Percentiles rank a stretch among this genome's conserved stretches.
These are phyloP conservation scores for Cylindroiulus punctatus DNA, from an alignment of 2,888 invertebrate genomes.

Conservation along the genomic window DNA sequence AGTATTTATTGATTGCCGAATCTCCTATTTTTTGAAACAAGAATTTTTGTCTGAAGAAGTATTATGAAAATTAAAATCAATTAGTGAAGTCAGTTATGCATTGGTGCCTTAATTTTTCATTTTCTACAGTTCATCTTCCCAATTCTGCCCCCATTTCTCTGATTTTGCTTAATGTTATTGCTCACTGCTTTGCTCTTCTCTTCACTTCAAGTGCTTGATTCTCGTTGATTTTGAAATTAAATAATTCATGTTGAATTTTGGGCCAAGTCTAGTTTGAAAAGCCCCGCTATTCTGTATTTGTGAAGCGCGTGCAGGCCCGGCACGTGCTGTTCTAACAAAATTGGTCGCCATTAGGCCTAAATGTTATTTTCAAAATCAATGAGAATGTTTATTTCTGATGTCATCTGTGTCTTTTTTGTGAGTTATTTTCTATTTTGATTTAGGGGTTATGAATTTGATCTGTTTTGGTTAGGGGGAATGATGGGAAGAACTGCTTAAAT, in stretches of 20 bases:
- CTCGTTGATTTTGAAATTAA: background rate
- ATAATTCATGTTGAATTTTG: background rate
- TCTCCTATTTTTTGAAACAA: conserved; percentile 4
- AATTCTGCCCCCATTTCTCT: background rate
- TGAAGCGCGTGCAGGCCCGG: background rate
- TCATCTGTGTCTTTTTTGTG: background rate
- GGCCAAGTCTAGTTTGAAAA: background rate
- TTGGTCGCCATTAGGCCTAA: background rate
- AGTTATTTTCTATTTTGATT: background rate
- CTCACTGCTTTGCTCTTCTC: background rate
- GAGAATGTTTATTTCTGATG: background rate
- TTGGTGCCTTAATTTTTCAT: background rate
- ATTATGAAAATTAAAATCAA: conserved; percentile 1
- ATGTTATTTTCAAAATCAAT: background rate
- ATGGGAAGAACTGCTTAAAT: background rate
- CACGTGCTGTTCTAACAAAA: background rate
- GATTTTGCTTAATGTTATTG: background rate
- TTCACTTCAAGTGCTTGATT: background rate
- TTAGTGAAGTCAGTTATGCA: background rate
- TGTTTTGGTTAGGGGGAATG: background rate
- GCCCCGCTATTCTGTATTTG: too few relatives aligned
- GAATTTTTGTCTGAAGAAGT: background rate
- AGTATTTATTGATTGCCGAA: conserved; percentile 4
- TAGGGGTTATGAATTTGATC: background rate
- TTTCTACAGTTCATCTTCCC: background rate